Percentiles rank a stretch among this genome's conserved stretches.
phyloP scores from a whole-genome alignment of 2,113 vertebrate species.

The Crypturellus undulatus region DNA sequence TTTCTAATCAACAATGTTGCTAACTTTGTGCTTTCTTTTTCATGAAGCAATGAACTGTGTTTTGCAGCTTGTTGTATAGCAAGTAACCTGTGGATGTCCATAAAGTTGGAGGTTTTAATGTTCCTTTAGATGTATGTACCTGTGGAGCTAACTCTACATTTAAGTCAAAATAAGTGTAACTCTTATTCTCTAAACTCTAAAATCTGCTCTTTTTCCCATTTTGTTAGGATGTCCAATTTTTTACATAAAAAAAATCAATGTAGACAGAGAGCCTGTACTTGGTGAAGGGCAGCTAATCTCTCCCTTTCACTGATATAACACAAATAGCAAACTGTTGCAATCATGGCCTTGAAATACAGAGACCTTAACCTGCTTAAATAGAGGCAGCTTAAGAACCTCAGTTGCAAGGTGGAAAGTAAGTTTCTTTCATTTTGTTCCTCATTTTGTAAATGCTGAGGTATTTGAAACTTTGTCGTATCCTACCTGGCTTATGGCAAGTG shows the following conservation, averaged over 20 bases:
- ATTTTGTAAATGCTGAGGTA: background rate
- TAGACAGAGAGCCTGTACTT: background rate
- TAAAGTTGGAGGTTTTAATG: background rate
- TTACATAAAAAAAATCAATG: background rate
- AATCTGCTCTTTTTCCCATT: background rate
- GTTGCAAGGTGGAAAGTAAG: background rate
- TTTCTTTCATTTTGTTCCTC: background rate
- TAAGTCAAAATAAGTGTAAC: background rate
- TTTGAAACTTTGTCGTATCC: background rate
- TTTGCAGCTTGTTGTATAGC: background rate
- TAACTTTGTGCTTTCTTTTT: background rate
- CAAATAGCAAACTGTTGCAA: background rate
- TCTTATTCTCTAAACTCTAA: background rate
- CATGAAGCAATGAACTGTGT: background rate
- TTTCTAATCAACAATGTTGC: background rate
- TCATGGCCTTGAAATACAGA: background rate
- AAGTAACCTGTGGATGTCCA: background rate
- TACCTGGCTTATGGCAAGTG: background rate
- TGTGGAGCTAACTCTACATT: background rate
- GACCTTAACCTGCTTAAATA: background rate
- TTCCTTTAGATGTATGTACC: background rate
- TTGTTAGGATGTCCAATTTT: background rate
- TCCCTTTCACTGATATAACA: background rate
- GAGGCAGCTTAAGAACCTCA: too few relatives aligned
- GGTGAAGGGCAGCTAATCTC: constrained; percentile 1